Evolutionary conservation across 2,888 invertebrate genomes (phyloP).

Genomic region (Ichneumoninae sp.): DNA sequence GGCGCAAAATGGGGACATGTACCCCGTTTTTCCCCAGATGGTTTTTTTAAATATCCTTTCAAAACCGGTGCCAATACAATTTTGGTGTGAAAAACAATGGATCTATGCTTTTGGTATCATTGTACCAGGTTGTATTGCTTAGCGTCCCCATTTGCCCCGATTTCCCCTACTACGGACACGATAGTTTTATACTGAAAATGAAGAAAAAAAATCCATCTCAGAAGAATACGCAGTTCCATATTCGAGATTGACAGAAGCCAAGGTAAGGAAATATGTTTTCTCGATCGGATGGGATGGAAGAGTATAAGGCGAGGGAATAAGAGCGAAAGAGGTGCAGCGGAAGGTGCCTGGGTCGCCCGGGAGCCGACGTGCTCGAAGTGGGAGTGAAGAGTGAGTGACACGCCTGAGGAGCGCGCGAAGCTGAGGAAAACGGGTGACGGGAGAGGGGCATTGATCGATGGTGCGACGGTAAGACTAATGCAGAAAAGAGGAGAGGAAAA

Average conservation of each 20-base stretch:
- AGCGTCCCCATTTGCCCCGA: no score
- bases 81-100: no score
- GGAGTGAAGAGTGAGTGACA: constrained; percentile 34
- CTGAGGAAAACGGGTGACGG: constrained; percentile 35
- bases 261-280: constrained; percentile 26
- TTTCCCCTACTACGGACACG: background rate
- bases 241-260: constrained; percentile 36
- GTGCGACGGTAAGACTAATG: constrained; percentile 20
- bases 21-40: no score
- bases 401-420: constrained; percentile 17
- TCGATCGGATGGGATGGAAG: constrained; percentile 6
- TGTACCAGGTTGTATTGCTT: no score
- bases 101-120: no score
- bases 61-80: no score
- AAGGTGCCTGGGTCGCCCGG: constrained; percentile 3
- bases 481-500: constrained; percentile 44
- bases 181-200: constrained; percentile 26
- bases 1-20: no score
- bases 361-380: constrained; percentile 5
- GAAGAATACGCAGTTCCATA: constrained; percentile 18
- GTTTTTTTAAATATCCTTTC: no score
- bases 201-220: background rate
- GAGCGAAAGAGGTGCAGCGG: constrained; percentile 34
- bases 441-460: constrained; percentile 49
- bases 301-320: constrained; percentile 20